Percentiles rank a stretch among this genome's conserved stretches.
Conservation (phyloP, 37 sponge, comb jelly and placozoan species). For the Hormiphora californensis region DNA sequence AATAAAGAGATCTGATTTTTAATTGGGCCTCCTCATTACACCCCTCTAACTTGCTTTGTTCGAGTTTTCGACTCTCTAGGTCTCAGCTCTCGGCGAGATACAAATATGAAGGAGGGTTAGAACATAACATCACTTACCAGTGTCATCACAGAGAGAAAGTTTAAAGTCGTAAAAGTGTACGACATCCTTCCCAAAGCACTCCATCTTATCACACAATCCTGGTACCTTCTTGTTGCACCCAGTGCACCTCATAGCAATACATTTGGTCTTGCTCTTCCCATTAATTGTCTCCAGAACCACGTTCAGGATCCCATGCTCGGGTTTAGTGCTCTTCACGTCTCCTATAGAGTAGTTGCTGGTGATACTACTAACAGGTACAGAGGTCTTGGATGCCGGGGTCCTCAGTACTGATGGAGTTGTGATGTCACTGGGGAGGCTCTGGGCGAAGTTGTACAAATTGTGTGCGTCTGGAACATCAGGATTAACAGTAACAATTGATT, state of each 20-base stretch:
- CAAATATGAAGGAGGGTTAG: no score
- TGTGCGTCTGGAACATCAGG: constrained; percentile 21
- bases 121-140: constrained; percentile 13
- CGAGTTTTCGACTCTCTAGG: no score
- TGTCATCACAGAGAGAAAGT: constrained; percentile 1
- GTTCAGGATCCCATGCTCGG: not conserved
- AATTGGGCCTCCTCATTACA: no score
- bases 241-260: constrained; percentile 31
- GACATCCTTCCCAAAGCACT: constrained; percentile 46
- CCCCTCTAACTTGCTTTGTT: no score
- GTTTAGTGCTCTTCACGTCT: not conserved
- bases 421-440: constrained; percentile 10
- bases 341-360: not conserved
- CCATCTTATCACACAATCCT: constrained; percentile 30
- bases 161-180: constrained; percentile 21
- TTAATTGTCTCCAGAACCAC: not conserved
- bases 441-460: not conserved
- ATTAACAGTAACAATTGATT: constrained; percentile 12
- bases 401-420: not conserved
- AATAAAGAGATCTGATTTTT: no score
- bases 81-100: no score
- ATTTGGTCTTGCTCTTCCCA: not conserved
- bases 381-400: not conserved
- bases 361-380: not conserved
- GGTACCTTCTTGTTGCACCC: constrained; percentile 43